phyloP scores from a whole-genome alignment of 1,140 invertebrate species.

The Daktulosphaira vitifoliae region DNA sequence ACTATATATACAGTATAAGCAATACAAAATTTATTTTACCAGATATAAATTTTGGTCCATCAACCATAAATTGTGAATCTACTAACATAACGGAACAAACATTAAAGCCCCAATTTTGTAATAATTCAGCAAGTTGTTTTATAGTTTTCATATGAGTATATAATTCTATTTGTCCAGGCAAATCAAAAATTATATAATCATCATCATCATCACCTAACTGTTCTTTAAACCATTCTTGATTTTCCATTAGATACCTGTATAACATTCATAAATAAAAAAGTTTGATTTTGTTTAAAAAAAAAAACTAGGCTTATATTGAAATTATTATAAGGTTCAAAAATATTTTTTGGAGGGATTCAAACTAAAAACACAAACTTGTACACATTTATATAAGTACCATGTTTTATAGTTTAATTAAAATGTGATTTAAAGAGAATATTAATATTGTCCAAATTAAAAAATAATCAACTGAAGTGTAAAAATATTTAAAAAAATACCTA shows the following conservation, averaged over 20 bases:
- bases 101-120: slow-evolving; percentile 82
- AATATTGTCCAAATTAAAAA: no score
- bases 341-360: no score
- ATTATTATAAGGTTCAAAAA: no score
- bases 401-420: no score
- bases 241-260: slow-evolving; percentile 76
- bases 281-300: no score
- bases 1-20: not conserved
- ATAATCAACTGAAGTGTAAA: no score
- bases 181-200: slow-evolving; percentile 98
- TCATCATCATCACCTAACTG: slow-evolving; percentile 62
- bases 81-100: slow-evolving; percentile 87
- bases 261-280: no score
- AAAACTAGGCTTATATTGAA: no score
- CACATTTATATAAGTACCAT: no score
- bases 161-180: slow-evolving; percentile 96
- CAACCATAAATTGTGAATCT: slow-evolving; percentile 95
- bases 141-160: slow-evolving; percentile 94
- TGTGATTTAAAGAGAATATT: no score
- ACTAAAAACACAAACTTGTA: no score
- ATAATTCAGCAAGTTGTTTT: slow-evolving; percentile 64
- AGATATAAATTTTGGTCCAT: slow-evolving; percentile 90
- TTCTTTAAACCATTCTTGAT: slow-evolving; percentile 83
- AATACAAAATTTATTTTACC: slow-evolving; percentile 44
- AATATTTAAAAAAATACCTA: no score